Base-by-base conservation (phyloP, 1,140 invertebrate genomes). In the Drosophila orena region DNA sequence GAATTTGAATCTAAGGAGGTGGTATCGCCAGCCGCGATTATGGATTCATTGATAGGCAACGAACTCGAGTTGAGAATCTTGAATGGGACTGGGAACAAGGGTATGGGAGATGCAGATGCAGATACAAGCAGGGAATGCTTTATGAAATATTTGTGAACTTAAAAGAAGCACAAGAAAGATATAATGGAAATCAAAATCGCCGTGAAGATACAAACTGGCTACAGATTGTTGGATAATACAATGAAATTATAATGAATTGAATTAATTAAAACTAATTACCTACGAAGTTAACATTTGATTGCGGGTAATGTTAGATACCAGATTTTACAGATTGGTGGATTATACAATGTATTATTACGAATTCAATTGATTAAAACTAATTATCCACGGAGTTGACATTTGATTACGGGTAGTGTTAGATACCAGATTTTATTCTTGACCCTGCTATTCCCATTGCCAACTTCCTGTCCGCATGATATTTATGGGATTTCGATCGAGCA, bases 401-500 rank as follows among this genome's bases (percentile, higher is more conserved):
- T n/a, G n/a, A n/a, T n/a, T n/a, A n/a, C n/a, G n/a, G n/a, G n/a
- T n/a, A n/a, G n/a, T n/a, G n/a, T n/a, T n/a, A n/a, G n/a, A n/a
- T n/a, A n/a, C 17, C 17, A 17, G 17, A 17, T 17, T 17, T 17
- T 17, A 17, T 17, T 17, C 17, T 24, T 42, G n/a, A 42, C 30
- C 22, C 22, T 24, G 11, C 34, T 27, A 2, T 20, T 4, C 22
- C 1, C 5, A 4, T 24, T 1, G 38, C 7, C 11, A 38, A 50
- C 30, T 35, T 35, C 17, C 35, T 12, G 42, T 34, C 15, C 40
- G 14, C 20, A 22, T 4, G 15, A 56, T 55, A 70, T 56, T 69
- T 70, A 70, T 56, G 66, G 50, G 17, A 38, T n/a, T 35, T 27
- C 27, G 42, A 69, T 69, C 49, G 35, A 6, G 49, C 64, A 66